A percentile compares a stretch with the other conserved stretches of the same genome.
Evolutionary conservation across 1,140 invertebrate genomes (phyloP).

Genomic region (Steinernema feltiae): DNA sequence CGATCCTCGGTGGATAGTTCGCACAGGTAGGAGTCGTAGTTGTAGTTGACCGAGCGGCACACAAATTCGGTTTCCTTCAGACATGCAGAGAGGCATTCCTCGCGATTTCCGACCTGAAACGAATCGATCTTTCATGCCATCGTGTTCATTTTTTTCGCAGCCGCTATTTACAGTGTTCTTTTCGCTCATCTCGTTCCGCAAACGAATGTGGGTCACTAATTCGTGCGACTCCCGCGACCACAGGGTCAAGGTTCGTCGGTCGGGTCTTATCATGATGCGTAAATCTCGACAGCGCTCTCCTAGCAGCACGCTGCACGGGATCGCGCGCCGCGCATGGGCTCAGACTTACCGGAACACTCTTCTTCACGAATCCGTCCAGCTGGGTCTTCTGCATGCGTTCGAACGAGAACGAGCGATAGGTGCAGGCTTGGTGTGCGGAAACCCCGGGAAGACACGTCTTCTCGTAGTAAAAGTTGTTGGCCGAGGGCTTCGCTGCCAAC

Average conservation of each 20-base stretch:
- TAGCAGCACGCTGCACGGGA: not conserved
- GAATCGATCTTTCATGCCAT: not conserved
- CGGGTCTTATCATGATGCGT: slow-evolving; percentile 10
- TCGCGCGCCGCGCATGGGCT: too few relatives aligned
- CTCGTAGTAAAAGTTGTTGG: slow-evolving; percentile 58
- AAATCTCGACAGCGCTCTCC: not conserved
- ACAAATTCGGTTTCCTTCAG: slow-evolving; percentile 56
- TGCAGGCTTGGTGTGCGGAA: slow-evolving; percentile 56
- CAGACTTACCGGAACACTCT: slow-evolving; percentile 53
- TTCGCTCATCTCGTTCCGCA: not conserved
- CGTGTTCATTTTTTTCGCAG: not conserved
- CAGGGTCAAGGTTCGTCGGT: slow-evolving; percentile 3
- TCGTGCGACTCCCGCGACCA: slow-evolving; percentile 1
- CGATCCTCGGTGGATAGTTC: slow-evolving; percentile 56
- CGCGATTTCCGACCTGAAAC: slow-evolving; percentile 51
- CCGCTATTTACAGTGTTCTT: not conserved
- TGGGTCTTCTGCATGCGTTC: slow-evolving; percentile 54
- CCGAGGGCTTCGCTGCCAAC: slow-evolving; percentile 55
- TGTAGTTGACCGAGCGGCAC: slow-evolving; percentile 58
- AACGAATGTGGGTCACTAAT: not conserved
- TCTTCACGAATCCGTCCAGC: slow-evolving; percentile 55
- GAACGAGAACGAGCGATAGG: slow-evolving; percentile 57
- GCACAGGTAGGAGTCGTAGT: slow-evolving; percentile 56
- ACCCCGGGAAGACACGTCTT: slow-evolving; percentile 56
- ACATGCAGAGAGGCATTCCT: slow-evolving; percentile 54